Evolutionary conservation across 2,888 invertebrate genomes (phyloP), one percentile per base, ranked within the genome.

Genomic region (Drosophila cognata): DNA sequence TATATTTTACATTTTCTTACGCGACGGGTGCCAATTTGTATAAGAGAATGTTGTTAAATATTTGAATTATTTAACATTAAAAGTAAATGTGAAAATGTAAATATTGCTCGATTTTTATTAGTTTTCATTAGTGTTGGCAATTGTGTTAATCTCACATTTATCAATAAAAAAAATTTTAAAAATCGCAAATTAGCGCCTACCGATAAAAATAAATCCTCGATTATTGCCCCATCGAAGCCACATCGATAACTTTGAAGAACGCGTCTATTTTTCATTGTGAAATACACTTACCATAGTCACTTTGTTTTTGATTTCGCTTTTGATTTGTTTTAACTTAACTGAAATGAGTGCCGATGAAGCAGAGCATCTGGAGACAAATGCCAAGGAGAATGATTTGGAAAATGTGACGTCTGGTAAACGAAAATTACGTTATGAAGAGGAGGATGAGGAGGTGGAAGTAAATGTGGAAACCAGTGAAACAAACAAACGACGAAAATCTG

Each of bases 401-500:
- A 11, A 33, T 25, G 33, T 13, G 8, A 50, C 64, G 10, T 16
- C 61, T 7, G 2, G 18, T 13, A 78, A 78, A 41, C 48, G 78
- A 13, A 80, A 65, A 33, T 11, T 77, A 4, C 35, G 41, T 8
- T 43, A 28, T 2, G 48, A 35, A 1, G 35, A 62, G 21, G 21
- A 21, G 21, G 21, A 28, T 2, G 29, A 58, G 7, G 55, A 38
- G 6, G 36, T 64, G 16, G 28, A 51, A 6, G 18, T 36, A 28
- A 59, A 11, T 36, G 2, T 10, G 7, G 29, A 52, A 38, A 35
- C 4, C 16, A 29, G 11, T 56, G 52, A 35, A 51, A 55, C 25
- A 35, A 73, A 51, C 48, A 79, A 81, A 55, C 64, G 74, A 1
- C 53, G 43, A 43, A 79, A 66, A 70, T 73, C 79, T 0, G 66